Evolutionary conservation across 1,140 invertebrate species (phyloP), one percentile per base, ranked within the genome.

Genomic region (Coelopa frigida): DNA sequence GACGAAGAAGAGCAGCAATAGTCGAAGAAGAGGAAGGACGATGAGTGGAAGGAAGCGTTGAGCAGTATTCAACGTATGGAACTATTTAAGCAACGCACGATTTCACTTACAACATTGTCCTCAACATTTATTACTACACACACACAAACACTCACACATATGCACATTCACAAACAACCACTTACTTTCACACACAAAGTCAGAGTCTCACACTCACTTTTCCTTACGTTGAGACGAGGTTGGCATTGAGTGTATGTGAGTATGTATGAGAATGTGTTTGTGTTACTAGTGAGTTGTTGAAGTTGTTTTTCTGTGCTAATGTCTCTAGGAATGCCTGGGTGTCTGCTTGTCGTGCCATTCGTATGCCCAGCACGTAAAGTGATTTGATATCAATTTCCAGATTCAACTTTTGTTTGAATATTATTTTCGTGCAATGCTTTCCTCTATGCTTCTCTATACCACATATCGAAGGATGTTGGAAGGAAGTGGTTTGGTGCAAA

Each of bases 381-480:
- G 61, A 64, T 63, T 63, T 63, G 61, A 64, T 64, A 63, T 63
- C 61, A 63, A 63, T 63, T 63, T 56, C 56, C 58, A 61, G 60
- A 63, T 64, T 64, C 60, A 55, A 50, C 50, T 44, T 44, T 33
- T 29, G 7, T 29, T 29, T 29, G 7, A 29, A 8, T 29, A 29
- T n/a, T 29, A 29, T 29, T 29, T 29, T 29, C 8, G 27, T 8
- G 7, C 8, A 29, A 29, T 29, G 27, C n/a, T n/a, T n/a, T n/a
- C n/a, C n/a, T n/a, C n/a, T n/a, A n/a, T n/a, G n/a, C n/a, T n/a
- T n/a, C n/a, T n/a, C n/a, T n/a, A n/a, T n/a, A n/a, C n/a, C n/a
- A n/a, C n/a, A n/a, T n/a, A n/a, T n/a, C n/a, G n/a, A n/a, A n/a
- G n/a, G n/a, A n/a, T n/a, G n/a, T n/a, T n/a, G n/a, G n/a, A n/a